Evolutionary conservation across 2,797 vertebrate genomes (phyloP).

Genomic region (Epinephelus malabaricus): DNA sequence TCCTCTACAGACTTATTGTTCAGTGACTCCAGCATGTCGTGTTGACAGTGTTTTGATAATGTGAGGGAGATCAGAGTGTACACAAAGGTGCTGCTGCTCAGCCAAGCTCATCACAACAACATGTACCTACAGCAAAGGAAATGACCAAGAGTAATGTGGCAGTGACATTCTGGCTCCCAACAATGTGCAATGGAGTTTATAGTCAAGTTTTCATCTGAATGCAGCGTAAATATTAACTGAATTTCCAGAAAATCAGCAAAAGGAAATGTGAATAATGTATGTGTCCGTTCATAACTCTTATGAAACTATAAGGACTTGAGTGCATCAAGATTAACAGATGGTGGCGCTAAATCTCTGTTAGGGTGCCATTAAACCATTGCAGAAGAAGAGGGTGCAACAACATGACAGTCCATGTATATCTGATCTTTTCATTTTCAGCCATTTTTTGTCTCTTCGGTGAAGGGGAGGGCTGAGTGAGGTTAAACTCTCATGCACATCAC

Average conservation of each 20-base stretch:
- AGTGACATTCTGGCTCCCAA: neutral
- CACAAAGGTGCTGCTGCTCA: constrained; percentile 37
- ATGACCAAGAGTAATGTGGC: constrained; percentile 30
- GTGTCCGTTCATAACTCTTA: neutral
- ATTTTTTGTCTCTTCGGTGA: too few species aligned
- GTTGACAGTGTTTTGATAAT: constrained; percentile 56
- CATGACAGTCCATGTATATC: neutral
- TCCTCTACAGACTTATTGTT: constrained; percentile 37
- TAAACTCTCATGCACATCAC: too few species aligned
- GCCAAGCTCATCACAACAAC: constrained; percentile 42
- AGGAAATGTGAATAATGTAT: neutral
- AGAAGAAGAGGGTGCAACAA: neutral
- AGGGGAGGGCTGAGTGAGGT: too few species aligned
- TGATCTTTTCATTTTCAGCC: too few species aligned
- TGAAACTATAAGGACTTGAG: neutral
- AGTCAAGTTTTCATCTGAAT: neutral
- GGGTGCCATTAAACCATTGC: neutral
- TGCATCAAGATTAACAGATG: neutral
- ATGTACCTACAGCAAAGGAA: constrained; percentile 29
- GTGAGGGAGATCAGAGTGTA: constrained; percentile 23
- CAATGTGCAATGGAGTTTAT: neutral
- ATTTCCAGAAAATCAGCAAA: neutral
- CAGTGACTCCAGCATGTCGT: neutral
- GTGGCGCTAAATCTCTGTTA: neutral
- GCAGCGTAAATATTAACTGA: neutral